Evolutionary conservation across 2,888 invertebrate genomes (phyloP), one percentile per base, ranked within the genome.

Genomic region (Hyposoter dolosus): DNA sequence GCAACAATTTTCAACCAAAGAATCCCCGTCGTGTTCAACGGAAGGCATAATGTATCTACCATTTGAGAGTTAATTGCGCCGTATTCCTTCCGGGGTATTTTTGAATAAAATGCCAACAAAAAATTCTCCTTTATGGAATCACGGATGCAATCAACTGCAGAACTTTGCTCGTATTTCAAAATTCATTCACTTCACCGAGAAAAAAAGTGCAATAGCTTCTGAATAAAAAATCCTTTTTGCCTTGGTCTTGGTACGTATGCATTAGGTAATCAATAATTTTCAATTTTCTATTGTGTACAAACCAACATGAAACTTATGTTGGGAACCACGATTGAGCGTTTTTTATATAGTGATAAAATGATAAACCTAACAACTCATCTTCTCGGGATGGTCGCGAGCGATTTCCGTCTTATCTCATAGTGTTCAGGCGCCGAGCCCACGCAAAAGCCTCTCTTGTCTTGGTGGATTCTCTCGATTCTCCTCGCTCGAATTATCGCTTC

Each of bases 311-410:
- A 63, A 7, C 5, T 76, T n/a, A 19, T n/a, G 12, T 17, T 60
- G 43, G 1, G 28, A 28, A 1, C 60, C 5, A 19, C 12, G 56
- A 56, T 43, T 6, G 66, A 43, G 56, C 10, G n/a, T 32, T 43
- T 12, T 78, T 7, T 50, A 15, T 9, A 23, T 45, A 9, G 68
- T 17, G 35, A 56, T 32, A n/a, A 83, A 88, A 89, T 90, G 88
- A 89, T 74, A 79, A 88, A 86, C 80, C 88, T 88, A 88, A 88
- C 88, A 87, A 80, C 87, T 83, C 32, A n/a, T 69, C 19, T 69
- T 71, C n/a, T 45, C 50, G 69, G 15, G 50, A 28, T 19, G 50
- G 68, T 66, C 45, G 63, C 43, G 56, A 72, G 53, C 43, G 47
- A 72, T 60, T 68, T 78, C 40, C 80, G 53, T 82, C 88, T 86